Percentiles rank a stretch among this genome's conserved stretches.
Evolutionary conservation across 2,113 vertebrate species (phyloP).

Genomic region (Cygnus atratus): DNA sequence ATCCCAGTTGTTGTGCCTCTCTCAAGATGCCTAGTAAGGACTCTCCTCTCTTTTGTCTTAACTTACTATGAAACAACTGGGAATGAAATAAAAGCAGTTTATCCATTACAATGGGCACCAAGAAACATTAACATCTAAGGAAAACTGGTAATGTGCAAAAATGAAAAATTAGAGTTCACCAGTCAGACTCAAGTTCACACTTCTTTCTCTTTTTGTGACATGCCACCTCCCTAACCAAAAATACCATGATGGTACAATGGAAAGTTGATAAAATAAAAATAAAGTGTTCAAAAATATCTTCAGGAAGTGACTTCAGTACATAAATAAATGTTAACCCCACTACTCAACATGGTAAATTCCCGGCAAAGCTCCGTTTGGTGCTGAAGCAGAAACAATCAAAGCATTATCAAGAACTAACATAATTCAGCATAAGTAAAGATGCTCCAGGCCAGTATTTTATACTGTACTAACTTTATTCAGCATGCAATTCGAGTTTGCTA

Average conservation of each 20-base stretch:
- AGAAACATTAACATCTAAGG: background rate
- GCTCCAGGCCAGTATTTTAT: background rate
- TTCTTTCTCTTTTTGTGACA: background rate
- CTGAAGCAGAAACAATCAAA: background rate
- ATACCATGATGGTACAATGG: slow-evolving; percentile 43
- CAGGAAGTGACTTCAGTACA: slow-evolving; percentile 57
- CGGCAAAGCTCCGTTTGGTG: slow-evolving; percentile 5
- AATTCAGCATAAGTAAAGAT: background rate
- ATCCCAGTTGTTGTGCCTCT: background rate
- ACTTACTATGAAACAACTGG: background rate
- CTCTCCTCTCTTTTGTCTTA: background rate
- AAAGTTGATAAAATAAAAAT: slow-evolving; percentile 46
- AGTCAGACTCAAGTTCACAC: background rate
- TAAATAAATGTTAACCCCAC: slow-evolving; percentile 29
- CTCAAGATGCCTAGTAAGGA: background rate
- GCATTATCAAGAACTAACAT: background rate
- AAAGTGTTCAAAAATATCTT: slow-evolving; percentile 39
- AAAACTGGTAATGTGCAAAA: background rate
- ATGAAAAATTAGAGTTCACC: background rate
- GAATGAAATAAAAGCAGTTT: background rate
- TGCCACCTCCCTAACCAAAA: slow-evolving; percentile 33
- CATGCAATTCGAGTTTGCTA: background rate
- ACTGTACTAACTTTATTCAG: background rate
- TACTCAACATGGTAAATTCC: slow-evolving; percentile 37
- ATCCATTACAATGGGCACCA: background rate